These are phyloP conservation scores for Epirrita christyi DNA, from an alignment of 2,888 invertebrate genomes.

Conservation along the genomic window DNA sequence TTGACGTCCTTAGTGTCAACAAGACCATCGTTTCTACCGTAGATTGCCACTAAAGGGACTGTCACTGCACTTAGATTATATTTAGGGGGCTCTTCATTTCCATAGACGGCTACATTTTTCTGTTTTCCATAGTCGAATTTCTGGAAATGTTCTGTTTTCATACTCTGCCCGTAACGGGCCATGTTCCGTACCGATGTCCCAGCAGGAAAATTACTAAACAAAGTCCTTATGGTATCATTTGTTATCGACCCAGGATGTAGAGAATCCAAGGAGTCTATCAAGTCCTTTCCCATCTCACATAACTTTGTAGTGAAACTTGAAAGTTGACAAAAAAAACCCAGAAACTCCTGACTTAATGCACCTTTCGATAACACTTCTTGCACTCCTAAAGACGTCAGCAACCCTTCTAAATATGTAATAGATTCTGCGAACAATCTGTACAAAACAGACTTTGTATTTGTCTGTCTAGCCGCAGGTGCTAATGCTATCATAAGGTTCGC, in stretches of 20 bases:
- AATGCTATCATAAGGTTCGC: conserved; percentile 84
- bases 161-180: conserved; percentile 64
- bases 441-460: conserved; percentile 62
- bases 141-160: conserved; percentile 48
- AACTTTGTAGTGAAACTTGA: conserved; percentile 45
- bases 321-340: conserved; percentile 59
- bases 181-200: conserved; percentile 62
- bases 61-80: conserved; percentile 59
- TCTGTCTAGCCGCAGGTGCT: conserved; percentile 85
- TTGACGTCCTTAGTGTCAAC: conserved; percentile 84
- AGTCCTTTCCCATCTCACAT: conserved; percentile 45
- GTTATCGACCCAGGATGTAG: conserved; percentile 60
- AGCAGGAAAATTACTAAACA: conserved; percentile 64
- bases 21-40: conserved; percentile 81
- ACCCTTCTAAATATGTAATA: conserved; percentile 42
- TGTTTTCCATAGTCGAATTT: conserved; percentile 65
- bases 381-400: conserved; percentile 45
- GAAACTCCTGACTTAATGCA: conserved; percentile 52
- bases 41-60: conserved; percentile 58
- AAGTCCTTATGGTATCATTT: conserved; percentile 48
- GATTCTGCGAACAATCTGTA: conserved; percentile 42
- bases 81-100: conserved; percentile 53
- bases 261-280: conserved; percentile 50
- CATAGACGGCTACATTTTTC: conserved; percentile 57
- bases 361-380: conserved; percentile 61